Percentiles rank a stretch among this genome's conserved stretches.
Evolutionary conservation across 2,113 vertebrate genomes (phyloP).

Genomic region (Anolis sagrei): DNA sequence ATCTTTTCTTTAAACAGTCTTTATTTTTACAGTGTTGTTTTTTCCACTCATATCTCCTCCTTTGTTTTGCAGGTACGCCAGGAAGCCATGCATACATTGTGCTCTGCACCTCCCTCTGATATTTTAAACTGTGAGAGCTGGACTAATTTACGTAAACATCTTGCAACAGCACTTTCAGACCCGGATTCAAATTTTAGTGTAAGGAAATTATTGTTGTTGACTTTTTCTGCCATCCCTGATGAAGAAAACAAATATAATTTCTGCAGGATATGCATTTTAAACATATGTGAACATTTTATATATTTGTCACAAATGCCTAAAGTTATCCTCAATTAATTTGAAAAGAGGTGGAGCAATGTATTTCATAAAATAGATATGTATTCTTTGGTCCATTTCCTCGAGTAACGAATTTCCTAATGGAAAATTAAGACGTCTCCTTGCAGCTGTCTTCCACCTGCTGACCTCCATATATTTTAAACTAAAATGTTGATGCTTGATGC

Average conservation of each 20-base stretch:
- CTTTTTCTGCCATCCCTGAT: neutral
- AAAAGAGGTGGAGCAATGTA: neutral
- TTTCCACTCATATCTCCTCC: neutral
- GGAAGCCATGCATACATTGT: constrained; percentile 87
- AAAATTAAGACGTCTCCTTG: neutral
- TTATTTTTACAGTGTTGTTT: neutral
- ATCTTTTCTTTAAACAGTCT: neutral
- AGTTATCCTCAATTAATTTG: neutral
- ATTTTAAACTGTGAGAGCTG: constrained; percentile 91
- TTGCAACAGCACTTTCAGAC: constrained; percentile 82
- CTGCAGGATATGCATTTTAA: neutral
- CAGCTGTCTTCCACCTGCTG: neutral
- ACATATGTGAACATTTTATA: neutral
- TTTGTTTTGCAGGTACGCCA: constrained; percentile 81
- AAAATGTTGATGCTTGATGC: no score
- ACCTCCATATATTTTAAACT: no score
- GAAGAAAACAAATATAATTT: neutral
- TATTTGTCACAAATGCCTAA: neutral
- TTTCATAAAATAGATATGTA: neutral
- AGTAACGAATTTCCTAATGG: neutral
- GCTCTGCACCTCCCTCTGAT: constrained; percentile 87
- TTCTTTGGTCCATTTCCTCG: neutral
- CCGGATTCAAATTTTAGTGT: constrained; percentile 88
- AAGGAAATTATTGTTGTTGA: constrained; percentile 60
- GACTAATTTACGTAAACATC: constrained; percentile 84